These are phyloP conservation scores for Rhabdophis nuchalis DNA, from an alignment of 2,797 vertebrate genomes.

Conservation along the genomic window DNA sequence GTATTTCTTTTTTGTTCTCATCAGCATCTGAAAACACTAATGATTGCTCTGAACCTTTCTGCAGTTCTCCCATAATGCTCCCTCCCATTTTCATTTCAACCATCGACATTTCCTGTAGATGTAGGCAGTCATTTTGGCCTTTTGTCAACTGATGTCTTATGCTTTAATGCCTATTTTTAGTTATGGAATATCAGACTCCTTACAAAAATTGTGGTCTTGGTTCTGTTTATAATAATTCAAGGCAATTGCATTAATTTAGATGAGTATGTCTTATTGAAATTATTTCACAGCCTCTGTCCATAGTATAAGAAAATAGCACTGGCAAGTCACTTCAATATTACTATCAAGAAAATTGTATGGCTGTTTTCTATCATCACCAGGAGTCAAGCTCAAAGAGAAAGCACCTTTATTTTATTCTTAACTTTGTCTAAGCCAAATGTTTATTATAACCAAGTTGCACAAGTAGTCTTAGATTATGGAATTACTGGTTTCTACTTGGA, in stretches of 20 bases:
- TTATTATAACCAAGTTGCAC: not conserved
- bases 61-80: conserved; percentile 7
- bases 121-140: not conserved
- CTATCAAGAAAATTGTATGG: not conserved
- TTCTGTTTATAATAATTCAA: conserved; percentile 42
- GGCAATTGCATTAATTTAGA: conserved; percentile 17
- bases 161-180: not conserved
- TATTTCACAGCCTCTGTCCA: not conserved
- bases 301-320: not conserved
- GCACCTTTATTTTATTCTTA: not conserved
- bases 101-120: conserved; percentile 42
- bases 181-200: not conserved
- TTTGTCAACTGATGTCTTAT: not conserved
- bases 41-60: not conserved
- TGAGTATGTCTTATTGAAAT: not conserved
- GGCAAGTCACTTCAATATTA: not conserved
- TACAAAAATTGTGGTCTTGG: conserved; percentile 22
- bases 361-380: not conserved
- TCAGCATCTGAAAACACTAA: not conserved
- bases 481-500: not conserved
- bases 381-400: not conserved
- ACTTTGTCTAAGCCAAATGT: not conserved
- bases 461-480: not conserved
- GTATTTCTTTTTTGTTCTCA: not conserved
- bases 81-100: conserved; percentile 42